Percentiles rank a stretch among this genome's conserved stretches.
phyloP scores from a whole-genome alignment of 2,888 invertebrate genomes.

The Strigamia crassipes region DNA sequence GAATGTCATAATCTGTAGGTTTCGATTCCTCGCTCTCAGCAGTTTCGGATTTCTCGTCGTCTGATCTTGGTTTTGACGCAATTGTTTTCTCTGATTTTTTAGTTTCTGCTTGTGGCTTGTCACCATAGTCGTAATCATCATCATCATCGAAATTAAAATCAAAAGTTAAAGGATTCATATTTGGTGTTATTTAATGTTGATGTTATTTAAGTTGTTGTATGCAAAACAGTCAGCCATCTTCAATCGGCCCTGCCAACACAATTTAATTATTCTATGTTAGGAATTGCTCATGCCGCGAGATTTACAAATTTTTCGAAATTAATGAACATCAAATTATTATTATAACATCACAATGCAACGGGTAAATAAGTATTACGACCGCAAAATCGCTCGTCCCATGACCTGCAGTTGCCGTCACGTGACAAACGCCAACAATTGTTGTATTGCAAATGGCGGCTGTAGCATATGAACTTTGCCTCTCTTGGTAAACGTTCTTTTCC shows the following conservation, averaged over 20 bases:
- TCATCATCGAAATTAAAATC: neutral
- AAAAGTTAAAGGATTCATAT: too few relatives aligned
- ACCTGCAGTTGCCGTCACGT: neutral
- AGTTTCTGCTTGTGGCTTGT: neutral
- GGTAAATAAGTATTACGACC: neutral
- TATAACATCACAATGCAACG: neutral
- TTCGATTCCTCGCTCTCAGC: neutral
- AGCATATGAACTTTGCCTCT: neutral
- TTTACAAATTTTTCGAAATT: neutral
- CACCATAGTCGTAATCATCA: neutral
- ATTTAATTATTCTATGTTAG: neutral
- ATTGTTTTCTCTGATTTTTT: neutral
- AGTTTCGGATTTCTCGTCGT: neutral
- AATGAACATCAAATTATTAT: too few relatives aligned
- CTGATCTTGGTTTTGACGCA: neutral
- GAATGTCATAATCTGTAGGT: neutral
- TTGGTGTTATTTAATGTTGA: too few relatives aligned
- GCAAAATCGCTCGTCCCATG: neutral
- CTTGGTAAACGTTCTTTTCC: neutral
- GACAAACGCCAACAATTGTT: neutral
- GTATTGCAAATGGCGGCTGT: neutral
- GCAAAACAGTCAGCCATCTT: too few relatives aligned
- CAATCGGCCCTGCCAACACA: too few relatives aligned
- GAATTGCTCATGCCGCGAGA: neutral
- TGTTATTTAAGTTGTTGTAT: too few relatives aligned